Evolutionary conservation across 2,797 vertebrate genomes (phyloP).

Genomic region (Arnoldichthys spilopterus): DNA sequence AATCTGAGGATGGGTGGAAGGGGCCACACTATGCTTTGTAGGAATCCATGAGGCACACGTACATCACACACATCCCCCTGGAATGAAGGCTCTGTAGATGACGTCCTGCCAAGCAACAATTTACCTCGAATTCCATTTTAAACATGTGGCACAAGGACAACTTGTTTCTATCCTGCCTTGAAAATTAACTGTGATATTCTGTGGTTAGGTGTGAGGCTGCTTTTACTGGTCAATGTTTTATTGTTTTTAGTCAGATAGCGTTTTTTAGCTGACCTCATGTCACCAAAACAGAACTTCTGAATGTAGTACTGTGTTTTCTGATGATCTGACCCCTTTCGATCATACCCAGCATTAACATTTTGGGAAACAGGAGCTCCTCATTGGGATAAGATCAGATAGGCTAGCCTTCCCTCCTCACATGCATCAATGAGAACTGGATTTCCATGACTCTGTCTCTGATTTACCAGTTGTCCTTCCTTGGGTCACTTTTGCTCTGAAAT

Average conservation of each 20-base stretch:
- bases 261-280: no score
- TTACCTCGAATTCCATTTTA: slow-evolving; percentile 56
- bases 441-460: no score
- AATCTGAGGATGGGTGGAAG: slow-evolving; percentile 80
- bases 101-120: slow-evolving; percentile 56
- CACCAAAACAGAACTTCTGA: background rate
- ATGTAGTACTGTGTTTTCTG: no score
- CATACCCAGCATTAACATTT: no score
- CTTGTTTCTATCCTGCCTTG: slow-evolving; percentile 38
- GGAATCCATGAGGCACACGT: slow-evolving; percentile 46
- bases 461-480: no score
- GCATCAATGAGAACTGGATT: no score
- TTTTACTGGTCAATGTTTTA: background rate
- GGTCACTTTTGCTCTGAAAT: no score
- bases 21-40: slow-evolving; percentile 67
- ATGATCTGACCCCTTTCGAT: no score
- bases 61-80: slow-evolving; percentile 49
- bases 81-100: slow-evolving; percentile 51
- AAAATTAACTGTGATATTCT: slow-evolving; percentile 35
- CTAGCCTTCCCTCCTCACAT: no score
- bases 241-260: background rate
- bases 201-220: background rate
- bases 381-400: no score
- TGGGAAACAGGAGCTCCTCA: no score
- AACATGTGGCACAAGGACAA: slow-evolving; percentile 52